Conservation (phyloP, 2,113 vertebrate species). For the Struthio camelus region DNA sequence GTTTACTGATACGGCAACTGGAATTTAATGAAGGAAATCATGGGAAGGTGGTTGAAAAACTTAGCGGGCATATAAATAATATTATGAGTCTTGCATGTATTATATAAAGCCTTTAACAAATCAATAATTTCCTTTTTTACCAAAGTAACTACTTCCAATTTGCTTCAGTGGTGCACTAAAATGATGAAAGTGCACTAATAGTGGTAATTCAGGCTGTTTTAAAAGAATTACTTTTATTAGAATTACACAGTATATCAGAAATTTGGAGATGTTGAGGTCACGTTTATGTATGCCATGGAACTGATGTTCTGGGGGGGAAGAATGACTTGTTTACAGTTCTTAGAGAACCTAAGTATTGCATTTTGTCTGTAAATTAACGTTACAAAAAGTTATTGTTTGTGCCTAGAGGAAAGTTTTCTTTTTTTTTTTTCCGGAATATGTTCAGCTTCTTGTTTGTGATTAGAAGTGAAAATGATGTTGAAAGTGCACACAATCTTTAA, state of each 20-base stretch:
- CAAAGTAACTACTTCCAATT: not conserved
- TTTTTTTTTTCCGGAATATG: not conserved
- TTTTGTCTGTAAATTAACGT: not conserved
- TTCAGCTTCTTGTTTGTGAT: not conserved
- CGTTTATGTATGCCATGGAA: not conserved
- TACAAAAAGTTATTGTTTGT: not conserved
- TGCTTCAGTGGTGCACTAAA: not conserved
- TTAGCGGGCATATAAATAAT: not conserved
- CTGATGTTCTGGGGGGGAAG: not conserved
- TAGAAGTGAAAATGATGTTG: not conserved
- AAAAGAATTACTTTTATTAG: not conserved
- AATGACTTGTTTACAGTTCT: not conserved
- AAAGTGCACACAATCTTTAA: not conserved
- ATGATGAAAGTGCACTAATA: not conserved
- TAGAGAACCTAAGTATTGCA: not conserved
- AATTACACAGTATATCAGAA: not conserved
- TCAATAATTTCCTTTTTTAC: not conserved
- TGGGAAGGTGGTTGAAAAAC: not conserved
- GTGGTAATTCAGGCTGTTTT: not conserved
- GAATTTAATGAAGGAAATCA: not conserved
- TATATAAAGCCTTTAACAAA: not conserved
- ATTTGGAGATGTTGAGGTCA: not conserved
- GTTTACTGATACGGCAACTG: not conserved
- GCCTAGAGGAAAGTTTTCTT: not conserved
- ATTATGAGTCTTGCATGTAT: not conserved